Base-by-base conservation (phyloP, 2,888 invertebrate genomes). In the Tipula lateralis region DNA sequence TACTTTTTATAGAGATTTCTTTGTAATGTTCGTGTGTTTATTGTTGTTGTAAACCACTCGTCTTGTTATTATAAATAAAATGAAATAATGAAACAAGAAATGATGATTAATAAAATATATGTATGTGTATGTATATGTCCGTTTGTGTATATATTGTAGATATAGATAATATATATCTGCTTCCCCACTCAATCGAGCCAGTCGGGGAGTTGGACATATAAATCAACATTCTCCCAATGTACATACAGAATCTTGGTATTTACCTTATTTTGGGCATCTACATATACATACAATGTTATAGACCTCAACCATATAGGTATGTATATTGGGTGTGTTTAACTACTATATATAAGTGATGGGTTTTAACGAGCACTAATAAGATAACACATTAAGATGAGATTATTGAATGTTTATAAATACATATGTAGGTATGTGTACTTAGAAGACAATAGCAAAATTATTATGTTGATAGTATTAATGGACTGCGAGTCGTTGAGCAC, bases 1-100 rank as follows among this genome's bases (percentile, higher is more conserved):
- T 66, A 66, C 66, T 66, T 24, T 66, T 66, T 66, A 66, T 66
- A 66, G 66, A 66, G 66, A 66, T 66, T 66, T 66, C 66, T 66
- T 66, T 66, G 24, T 66, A 66, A 19, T 24, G 19, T 66, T 66
- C n/a, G n/a, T 66, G 24, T 66, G 9, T 19, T 66, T 66, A 24
- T 24, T 66, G 66, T 66, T 66, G 24, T 24, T 66, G 66, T 66
- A 66, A 66, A 66, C 66, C 66, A 66, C 44, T 44, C 66, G 66
- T 66, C 66, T 66, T 66, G 66, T 66, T 66, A 66, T 66, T 66
- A 66, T 66, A 24, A 66, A 66, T 9, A 66, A 66, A 66, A 66
- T 66, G 66, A 24, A 66, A 66, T 66, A 66, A 24, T 66, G 24
- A 24, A 24, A 66, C 24, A 66, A 66, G 66, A 66, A 66, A 24